Evolutionary conservation across 2,888 invertebrate species (phyloP).

Genomic region (Gerris lacustris): DNA sequence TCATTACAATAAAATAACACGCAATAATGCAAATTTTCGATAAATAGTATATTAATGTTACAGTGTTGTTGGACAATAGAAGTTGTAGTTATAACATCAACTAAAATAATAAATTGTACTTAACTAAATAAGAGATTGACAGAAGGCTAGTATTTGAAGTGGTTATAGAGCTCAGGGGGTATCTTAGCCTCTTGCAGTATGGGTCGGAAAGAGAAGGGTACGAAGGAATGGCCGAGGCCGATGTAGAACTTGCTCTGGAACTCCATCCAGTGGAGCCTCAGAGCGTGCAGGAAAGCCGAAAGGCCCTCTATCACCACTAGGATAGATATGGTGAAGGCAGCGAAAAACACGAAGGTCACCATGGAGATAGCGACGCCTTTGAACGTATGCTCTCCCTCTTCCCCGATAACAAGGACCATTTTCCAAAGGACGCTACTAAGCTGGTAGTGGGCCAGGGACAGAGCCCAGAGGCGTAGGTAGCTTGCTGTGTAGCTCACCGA

Average conservation of each 20-base stretch:
- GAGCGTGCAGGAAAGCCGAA: constrained; percentile 74
- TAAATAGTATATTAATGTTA: no score
- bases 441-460: constrained; percentile 47
- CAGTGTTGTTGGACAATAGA: no score
- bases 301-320: constrained; percentile 79
- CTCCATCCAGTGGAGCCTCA: constrained; percentile 91
- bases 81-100: no score
- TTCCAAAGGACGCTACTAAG: constrained; percentile 40
- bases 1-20: no score
- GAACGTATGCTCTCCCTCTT: constrained; percentile 35
- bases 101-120: no score
- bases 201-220: constrained; percentile 80
- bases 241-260: constrained; percentile 97
- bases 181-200: not conserved
- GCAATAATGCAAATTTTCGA: no score
- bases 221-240: constrained; percentile 81
- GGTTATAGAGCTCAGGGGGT: no score
- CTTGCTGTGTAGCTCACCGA: constrained; percentile 50
- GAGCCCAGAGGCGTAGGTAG: constrained; percentile 49
- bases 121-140: no score
- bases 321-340: constrained; percentile 63
- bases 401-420: constrained; percentile 46
- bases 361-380: constrained; percentile 45
- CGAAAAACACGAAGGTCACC: constrained; percentile 60
- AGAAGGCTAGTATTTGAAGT: no score